These are phyloP conservation scores for Brachyistius frenatus DNA, from an alignment of 2,113 vertebrate genomes.

Conservation along the genomic window DNA sequence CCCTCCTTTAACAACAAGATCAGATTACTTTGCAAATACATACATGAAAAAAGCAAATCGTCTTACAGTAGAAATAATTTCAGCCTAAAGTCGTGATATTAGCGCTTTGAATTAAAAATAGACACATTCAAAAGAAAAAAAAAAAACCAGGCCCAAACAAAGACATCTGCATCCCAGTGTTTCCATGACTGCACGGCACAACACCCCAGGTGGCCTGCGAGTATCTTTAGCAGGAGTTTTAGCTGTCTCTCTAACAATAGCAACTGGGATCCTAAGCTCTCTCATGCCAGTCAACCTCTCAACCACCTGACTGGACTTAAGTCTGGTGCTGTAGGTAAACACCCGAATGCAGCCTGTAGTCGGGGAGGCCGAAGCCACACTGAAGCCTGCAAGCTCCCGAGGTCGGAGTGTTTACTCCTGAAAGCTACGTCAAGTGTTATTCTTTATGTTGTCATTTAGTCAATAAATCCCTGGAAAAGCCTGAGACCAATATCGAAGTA, in stretches of 20 bases:
- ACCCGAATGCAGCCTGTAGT: background rate
- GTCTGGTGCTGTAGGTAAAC: slow-evolving; percentile 36
- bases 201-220: background rate
- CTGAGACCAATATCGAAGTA: too few species aligned
- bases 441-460: too few species aligned
- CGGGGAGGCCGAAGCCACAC: too few species aligned
- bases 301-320: slow-evolving; percentile 58
- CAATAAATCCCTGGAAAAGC: too few species aligned
- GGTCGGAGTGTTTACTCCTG: too few species aligned
- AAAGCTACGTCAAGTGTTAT: too few species aligned
- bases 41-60: background rate
- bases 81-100: background rate
- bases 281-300: slow-evolving; percentile 43
- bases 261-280: slow-evolving; percentile 43
- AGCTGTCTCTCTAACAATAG: slow-evolving; percentile 38
- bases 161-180: background rate
- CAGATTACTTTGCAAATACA: background rate
- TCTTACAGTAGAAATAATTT: background rate
- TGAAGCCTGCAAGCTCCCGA: too few species aligned
- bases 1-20: slow-evolving; percentile 5
- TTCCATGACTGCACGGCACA: background rate
- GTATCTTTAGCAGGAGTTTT: slow-evolving; percentile 2
- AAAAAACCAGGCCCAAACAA: background rate
- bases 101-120: background rate
- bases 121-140: background rate